Conservation (phyloP, 1,140 invertebrate genomes). For the Idris sp. region DNA sequence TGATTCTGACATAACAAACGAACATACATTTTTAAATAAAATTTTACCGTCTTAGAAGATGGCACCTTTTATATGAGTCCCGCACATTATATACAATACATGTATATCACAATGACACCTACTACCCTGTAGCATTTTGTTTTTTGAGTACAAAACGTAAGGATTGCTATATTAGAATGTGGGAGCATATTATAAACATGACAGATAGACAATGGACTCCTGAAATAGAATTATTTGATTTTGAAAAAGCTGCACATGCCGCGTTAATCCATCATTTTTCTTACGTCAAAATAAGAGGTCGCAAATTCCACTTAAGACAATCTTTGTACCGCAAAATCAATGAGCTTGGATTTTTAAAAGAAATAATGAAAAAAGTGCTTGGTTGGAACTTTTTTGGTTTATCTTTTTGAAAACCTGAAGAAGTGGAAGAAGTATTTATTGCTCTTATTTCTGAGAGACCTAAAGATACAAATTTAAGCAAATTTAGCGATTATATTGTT, state of each 20-base stretch:
- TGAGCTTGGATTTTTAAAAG: not conserved
- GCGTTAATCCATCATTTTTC: not conserved
- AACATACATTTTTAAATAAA: constrained; percentile 16
- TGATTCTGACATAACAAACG: constrained; percentile 9
- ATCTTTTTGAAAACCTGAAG: not conserved
- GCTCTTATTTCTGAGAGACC: not conserved
- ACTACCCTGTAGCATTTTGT: constrained; percentile 19
- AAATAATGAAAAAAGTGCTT: not conserved
- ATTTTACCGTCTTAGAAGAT: constrained; percentile 6
- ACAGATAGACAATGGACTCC: constrained; percentile 1
- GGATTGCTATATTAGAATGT: constrained; percentile 12
- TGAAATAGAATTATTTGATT: not conserved
- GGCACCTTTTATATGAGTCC: constrained; percentile 30
- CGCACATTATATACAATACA: constrained; percentile 17
- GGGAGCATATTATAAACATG: constrained; percentile 2
- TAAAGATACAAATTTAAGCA: not conserved
- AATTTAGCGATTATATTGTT: not conserved
- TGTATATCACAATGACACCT: constrained; percentile 5
- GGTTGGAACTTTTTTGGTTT: constrained; percentile 8
- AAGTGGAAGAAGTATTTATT: constrained; percentile 6
- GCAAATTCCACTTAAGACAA: constrained; percentile 2
- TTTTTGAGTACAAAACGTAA: constrained; percentile 18
- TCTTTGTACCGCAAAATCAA: constrained; percentile 3
- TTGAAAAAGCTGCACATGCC: constrained; percentile 12
- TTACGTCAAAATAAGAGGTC: not conserved